Evolutionary conservation across 2,113 vertebrate genomes (phyloP).

Genomic region (Epinephelus cyanopodus): DNA sequence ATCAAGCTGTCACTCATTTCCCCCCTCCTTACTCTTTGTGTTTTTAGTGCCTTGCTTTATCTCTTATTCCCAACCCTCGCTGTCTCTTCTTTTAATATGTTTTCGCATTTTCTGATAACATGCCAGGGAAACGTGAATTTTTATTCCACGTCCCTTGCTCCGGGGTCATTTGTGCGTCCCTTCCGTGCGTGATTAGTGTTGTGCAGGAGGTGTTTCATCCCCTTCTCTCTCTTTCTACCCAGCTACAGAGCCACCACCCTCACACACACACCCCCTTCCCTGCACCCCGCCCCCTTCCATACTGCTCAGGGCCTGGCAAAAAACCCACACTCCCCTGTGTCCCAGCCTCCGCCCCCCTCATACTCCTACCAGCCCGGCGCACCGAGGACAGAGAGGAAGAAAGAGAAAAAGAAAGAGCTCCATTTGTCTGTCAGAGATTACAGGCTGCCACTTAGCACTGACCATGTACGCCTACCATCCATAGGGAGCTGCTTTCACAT

Average conservation of each 20-base stretch:
- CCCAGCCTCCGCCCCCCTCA: conserved; percentile 74
- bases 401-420: conserved; percentile 67
- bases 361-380: conserved; percentile 70
- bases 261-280: conserved; percentile 70
- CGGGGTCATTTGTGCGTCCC: conserved; percentile 29
- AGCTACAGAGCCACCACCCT: conserved; percentile 60
- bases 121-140: conserved; percentile 26
- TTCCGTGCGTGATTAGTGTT: conserved; percentile 13
- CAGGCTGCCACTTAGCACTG: conserved; percentile 61
- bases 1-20: conserved; percentile 3
- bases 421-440: conserved; percentile 74
- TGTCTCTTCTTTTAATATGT: conserved; percentile 18
- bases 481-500: conserved; percentile 30
- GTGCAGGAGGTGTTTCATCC: conserved; percentile 44
- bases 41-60: conserved; percentile 12
- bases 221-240: conserved; percentile 45
- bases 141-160: background rate
- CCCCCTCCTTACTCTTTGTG: background rate
- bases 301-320: conserved; percentile 70
- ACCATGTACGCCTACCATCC: conserved; percentile 52
- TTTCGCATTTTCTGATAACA: conserved; percentile 36
- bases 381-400: conserved; percentile 61
- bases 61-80: conserved; percentile 11
- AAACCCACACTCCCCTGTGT: conserved; percentile 63
- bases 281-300: conserved; percentile 73